Evolutionary conservation across 1,140 invertebrate species (phyloP).

Genomic region (Drosophila sechellia): DNA sequence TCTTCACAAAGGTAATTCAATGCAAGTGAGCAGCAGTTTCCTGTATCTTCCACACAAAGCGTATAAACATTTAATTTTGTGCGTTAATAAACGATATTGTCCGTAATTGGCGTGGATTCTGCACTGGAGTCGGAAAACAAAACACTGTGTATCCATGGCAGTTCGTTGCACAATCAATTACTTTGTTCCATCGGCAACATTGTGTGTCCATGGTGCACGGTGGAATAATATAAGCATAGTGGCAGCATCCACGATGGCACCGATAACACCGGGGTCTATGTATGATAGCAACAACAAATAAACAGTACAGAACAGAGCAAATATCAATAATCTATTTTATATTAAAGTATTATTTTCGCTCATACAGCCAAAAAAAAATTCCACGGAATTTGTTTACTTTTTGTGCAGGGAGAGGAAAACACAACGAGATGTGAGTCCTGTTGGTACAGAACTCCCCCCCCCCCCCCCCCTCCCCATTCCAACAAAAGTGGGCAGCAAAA

Average conservation of each 20-base stretch:
- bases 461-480: constrained; percentile 15
- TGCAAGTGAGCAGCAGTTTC: too few species aligned
- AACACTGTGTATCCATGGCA: constrained; percentile 6
- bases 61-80: not conserved
- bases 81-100: not conserved
- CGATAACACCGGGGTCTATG: constrained; percentile 28
- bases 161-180: not conserved
- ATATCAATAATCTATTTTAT: constrained; percentile 60
- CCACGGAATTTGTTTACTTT: constrained; percentile 41
- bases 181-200: not conserved
- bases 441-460: constrained; percentile 18
- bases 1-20: too few species aligned
- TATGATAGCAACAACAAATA: constrained; percentile 24
- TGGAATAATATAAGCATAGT: constrained; percentile 13
- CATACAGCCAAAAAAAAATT: not conserved
- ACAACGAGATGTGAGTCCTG: constrained; percentile 43
- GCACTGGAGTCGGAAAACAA: not conserved
- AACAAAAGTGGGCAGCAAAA: constrained; percentile 1
- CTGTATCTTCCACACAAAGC: not conserved
- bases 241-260: not conserved
- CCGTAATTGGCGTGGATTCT: not conserved
- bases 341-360: constrained; percentile 54
- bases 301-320: constrained; percentile 19
- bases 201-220: constrained; percentile 15
- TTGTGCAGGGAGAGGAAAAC: constrained; percentile 13